phyloP scores from a whole-genome alignment of 2,113 vertebrate species.

The Rostratula benghalensis region DNA sequence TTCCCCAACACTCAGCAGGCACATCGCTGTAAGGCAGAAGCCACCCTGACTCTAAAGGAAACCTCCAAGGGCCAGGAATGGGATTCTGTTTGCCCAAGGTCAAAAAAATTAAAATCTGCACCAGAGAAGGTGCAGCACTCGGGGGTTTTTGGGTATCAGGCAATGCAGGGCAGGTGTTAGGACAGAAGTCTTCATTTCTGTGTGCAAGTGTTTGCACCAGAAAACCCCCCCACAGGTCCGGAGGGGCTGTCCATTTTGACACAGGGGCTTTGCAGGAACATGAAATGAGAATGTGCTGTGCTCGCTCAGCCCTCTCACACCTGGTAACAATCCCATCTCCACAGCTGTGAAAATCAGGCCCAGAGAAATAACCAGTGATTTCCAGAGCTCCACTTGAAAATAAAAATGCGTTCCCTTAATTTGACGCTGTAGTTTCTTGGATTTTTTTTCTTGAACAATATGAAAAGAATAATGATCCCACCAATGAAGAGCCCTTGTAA shows the following conservation, averaged over 20 bases:
- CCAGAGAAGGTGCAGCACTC: background rate
- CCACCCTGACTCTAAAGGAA: background rate
- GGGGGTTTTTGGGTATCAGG: background rate
- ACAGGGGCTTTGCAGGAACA: background rate
- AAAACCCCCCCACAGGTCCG: background rate
- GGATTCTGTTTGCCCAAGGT: conserved; percentile 28
- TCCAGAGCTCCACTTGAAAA: background rate
- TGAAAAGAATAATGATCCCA: background rate
- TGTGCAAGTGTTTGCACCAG: background rate
- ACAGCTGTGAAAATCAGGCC: background rate
- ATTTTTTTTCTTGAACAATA: background rate
- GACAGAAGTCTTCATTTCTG: background rate
- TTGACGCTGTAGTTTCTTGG: background rate
- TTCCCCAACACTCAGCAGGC: background rate
- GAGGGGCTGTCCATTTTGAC: background rate
- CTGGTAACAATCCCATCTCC: background rate
- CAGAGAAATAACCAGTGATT: conserved; percentile 5
- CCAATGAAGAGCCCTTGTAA: background rate
- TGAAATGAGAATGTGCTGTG: background rate
- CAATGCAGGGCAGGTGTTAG: background rate
- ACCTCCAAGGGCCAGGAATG: conserved; percentile 15
- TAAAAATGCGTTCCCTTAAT: background rate
- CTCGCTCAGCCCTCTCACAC: conserved; percentile 30
- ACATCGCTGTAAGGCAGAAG: background rate
- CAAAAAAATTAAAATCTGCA: background rate